Conservation (phyloP, 2,797 vertebrate genomes). For the Diglossa cyanea region DNA sequence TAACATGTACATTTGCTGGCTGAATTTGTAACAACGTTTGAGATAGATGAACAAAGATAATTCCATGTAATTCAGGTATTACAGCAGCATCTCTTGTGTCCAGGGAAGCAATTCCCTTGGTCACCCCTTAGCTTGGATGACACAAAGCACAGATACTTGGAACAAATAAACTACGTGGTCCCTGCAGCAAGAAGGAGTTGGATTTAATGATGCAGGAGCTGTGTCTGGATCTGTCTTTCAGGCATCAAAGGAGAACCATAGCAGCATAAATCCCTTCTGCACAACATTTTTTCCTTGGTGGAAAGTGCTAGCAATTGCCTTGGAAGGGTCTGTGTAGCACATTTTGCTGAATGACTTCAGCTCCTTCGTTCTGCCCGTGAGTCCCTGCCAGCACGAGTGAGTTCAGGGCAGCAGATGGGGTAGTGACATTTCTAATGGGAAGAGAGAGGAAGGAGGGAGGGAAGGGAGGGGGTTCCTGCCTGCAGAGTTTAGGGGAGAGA, state of each 20-base stretch:
- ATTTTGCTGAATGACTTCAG: neutral
- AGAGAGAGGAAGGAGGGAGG: neutral
- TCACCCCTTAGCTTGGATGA: neutral
- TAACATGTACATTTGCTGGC: neutral
- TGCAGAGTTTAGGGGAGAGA: neutral
- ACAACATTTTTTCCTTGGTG: neutral
- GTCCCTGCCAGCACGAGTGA: neutral
- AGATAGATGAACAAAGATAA: neutral
- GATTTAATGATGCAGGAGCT: neutral
- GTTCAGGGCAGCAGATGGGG: constrained; percentile 27
- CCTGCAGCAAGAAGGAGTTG: neutral
- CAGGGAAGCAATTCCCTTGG: neutral
- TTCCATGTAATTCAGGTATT: neutral
- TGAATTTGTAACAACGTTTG: neutral
- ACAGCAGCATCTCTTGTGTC: neutral
- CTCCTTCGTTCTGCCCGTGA: rapidly evolving
- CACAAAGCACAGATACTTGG: rapidly evolving
- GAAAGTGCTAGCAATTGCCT: neutral
- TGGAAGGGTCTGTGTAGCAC: neutral
- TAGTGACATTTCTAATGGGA: constrained; percentile 23
- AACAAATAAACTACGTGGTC: neutral
- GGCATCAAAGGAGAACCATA: neutral
- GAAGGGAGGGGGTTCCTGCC: neutral
- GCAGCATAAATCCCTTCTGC: neutral
- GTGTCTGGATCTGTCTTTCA: neutral